A percentile compares a stretch with the other conserved stretches of the same genome.
Conservation (phyloP, 2,113 vertebrate species). For the Dolichallabes microphthalmus region DNA sequence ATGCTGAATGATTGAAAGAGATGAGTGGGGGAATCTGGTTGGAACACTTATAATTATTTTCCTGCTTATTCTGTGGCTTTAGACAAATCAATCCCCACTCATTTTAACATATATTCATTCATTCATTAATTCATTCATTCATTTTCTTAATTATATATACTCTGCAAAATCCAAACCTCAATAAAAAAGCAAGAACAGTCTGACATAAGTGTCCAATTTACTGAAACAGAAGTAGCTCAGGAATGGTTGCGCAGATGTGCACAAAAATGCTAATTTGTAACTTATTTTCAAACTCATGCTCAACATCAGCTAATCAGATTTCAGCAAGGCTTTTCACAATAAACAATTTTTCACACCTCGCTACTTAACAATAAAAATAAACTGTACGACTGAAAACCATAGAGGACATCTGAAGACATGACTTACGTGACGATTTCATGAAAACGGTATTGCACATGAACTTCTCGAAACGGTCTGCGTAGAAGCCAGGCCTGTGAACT, state of each 20-base stretch:
- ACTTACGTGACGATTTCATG: slow-evolving; percentile 81
- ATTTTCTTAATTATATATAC: background rate
- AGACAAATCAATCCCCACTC: background rate
- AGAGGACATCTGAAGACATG: background rate
- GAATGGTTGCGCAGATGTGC: background rate
- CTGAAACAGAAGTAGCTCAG: background rate
- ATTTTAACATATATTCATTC: background rate
- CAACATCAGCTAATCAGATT: background rate
- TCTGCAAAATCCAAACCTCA: background rate
- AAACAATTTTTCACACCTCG: too few relatives aligned
- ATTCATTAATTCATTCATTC: too few relatives aligned
- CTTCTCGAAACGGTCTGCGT: slow-evolving; percentile 88
- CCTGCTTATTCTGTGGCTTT: background rate
- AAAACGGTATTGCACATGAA: slow-evolving; percentile 92
- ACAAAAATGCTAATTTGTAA: background rate
- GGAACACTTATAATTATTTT: background rate
- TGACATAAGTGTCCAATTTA: background rate
- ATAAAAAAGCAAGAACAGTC: too few relatives aligned
- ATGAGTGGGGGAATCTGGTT: too few relatives aligned
- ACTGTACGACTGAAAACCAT: background rate
- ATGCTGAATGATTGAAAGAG: too few relatives aligned
- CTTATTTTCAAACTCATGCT: background rate
- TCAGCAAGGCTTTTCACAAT: background rate
- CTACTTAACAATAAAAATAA: background rate
- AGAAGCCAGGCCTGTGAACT: slow-evolving; percentile 91